A percentile compares a stretch with the other conserved stretches of the same genome.
phyloP scores from a whole-genome alignment of 2,113 vertebrate species.

The Silurus asotus region DNA sequence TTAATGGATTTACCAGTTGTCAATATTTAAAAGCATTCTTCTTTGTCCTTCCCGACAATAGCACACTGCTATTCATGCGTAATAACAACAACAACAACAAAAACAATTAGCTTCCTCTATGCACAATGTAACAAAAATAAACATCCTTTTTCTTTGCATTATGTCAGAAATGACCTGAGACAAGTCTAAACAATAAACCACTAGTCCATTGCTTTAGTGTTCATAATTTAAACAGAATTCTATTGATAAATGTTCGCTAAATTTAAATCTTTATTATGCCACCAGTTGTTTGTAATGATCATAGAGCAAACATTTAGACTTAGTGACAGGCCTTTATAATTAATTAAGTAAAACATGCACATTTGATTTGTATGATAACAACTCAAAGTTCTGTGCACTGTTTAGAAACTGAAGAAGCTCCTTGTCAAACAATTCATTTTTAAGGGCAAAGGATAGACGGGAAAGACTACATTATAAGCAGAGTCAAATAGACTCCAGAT shows the following conservation, averaged over 20 bases:
- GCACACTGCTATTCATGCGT: background rate
- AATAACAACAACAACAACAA: background rate
- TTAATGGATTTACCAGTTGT: conserved; percentile 23
- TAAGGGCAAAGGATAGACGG: background rate
- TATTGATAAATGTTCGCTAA: too few relatives aligned
- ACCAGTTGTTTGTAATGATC: too few relatives aligned
- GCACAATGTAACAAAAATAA: background rate
- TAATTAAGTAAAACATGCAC: background rate
- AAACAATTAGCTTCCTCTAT: conserved; percentile 10
- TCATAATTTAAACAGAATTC: background rate
- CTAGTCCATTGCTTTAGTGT: background rate
- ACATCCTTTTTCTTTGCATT: conserved; percentile 2
- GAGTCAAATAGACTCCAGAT: background rate
- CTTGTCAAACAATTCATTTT: conserved; percentile 19
- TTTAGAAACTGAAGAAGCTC: background rate
- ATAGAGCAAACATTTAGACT: background rate
- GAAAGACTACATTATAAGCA: background rate
- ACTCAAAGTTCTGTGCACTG: background rate
- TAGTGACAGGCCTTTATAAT: background rate
- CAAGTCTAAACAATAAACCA: background rate
- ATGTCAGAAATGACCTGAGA: background rate
- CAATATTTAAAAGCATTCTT: conserved; percentile 17
- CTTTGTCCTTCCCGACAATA: conserved; percentile 25
- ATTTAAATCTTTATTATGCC: too few relatives aligned
- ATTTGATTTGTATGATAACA: background rate